Percentiles rank a stretch among this genome's conserved stretches.
phyloP scores from a whole-genome alignment of 2,797 vertebrate species.

The Epinephelus malabaricus region DNA sequence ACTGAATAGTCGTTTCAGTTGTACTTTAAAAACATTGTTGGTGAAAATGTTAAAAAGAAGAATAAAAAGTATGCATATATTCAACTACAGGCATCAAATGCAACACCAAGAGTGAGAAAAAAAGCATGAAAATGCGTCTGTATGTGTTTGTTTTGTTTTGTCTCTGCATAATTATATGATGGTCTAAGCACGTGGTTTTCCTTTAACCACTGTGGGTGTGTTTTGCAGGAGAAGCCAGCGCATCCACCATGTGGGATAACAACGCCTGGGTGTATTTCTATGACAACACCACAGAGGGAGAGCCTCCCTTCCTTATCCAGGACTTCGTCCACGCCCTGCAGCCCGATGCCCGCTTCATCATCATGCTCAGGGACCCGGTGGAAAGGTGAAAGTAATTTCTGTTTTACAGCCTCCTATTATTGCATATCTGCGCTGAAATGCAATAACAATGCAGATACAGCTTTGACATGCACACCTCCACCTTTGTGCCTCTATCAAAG shows the following conservation, averaged over 20 bases:
- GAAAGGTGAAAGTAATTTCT: constrained; percentile 88
- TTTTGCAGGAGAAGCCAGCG: constrained; percentile 94
- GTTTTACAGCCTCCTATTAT: background rate
- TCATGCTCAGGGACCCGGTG: constrained; percentile 97
- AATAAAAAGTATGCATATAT: background rate
- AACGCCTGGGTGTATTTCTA: constrained; percentile 96
- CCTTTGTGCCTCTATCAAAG: constrained; percentile 16
- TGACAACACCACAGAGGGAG: constrained; percentile 90
- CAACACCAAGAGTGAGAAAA: background rate
- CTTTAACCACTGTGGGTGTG: constrained; percentile 22
- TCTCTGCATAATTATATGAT: background rate
- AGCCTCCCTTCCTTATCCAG: constrained; percentile 95
- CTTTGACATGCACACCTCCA: background rate
- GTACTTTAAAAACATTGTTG: background rate
- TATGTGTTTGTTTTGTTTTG: constrained; percentile 11
- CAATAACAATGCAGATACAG: constrained; percentile 3
- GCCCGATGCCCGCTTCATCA: constrained; percentile 92
- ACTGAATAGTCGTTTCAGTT: too few relatives aligned
- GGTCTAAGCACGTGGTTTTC: constrained; percentile 8
- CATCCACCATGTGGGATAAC: constrained; percentile 99
- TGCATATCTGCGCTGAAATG: background rate
- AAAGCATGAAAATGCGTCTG: background rate
- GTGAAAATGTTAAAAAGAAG: background rate
- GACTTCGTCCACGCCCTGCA: constrained; percentile 97
- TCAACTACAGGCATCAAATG: background rate